phyloP scores from a whole-genome alignment of 2,888 invertebrate species.

The Imbricaverruca yamaguchii region DNA sequence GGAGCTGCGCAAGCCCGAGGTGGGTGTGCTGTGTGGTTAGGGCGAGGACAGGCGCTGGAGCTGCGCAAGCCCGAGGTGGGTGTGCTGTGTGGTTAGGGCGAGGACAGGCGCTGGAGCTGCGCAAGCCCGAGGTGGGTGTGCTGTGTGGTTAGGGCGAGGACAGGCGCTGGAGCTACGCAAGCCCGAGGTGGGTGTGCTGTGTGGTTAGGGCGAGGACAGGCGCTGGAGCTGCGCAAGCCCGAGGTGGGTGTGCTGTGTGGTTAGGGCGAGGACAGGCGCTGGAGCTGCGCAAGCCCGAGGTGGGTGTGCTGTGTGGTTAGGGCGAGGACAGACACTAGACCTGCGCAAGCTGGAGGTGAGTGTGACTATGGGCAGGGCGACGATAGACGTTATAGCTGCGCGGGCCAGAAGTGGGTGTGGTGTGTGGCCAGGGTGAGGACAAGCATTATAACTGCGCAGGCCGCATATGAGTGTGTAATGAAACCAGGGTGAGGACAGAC shows the following conservation, averaged over 20 bases:
- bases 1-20: background rate
- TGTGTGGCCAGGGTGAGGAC: too few relatives aligned
- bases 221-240: background rate
- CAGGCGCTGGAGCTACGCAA: constrained; percentile 9
- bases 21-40: background rate
- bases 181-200: background rate
- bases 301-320: too few relatives aligned
- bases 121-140: background rate
- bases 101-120: background rate
- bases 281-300: background rate
- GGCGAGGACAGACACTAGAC: constrained; percentile 2
- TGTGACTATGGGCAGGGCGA: too few relatives aligned
- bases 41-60: background rate
- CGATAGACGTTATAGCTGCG: too few relatives aligned
- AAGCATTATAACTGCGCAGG: too few relatives aligned
- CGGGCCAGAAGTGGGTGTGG: too few relatives aligned
- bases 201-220: background rate
- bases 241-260: too few relatives aligned
- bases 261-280: too few relatives aligned
- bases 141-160: background rate
- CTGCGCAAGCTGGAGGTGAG: background rate
- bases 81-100: background rate
- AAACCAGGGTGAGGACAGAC: too few relatives aligned
- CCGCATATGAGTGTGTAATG: too few relatives aligned
- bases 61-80: background rate